Conservation (phyloP, 1,140 invertebrate genomes). For the Globodera ellingtonae region DNA sequence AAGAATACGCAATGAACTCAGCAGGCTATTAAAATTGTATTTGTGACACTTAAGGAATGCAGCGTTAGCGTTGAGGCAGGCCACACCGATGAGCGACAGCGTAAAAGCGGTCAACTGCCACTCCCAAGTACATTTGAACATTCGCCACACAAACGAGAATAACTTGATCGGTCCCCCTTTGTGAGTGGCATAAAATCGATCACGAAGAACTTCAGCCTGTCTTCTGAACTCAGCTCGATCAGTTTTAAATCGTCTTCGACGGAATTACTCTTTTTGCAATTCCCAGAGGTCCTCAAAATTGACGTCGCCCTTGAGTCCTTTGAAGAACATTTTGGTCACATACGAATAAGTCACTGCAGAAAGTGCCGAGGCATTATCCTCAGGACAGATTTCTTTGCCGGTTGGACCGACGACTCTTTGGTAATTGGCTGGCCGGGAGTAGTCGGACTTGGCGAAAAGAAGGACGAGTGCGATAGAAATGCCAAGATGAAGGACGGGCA, state of each 20-base stretch:
- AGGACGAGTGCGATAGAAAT: neutral
- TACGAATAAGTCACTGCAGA: slow-evolving; percentile 30
- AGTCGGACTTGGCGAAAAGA: neutral
- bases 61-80: slow-evolving; percentile 16
- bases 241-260: neutral
- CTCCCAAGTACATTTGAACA: slow-evolving; percentile 26
- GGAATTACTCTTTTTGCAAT: slow-evolving; percentile 14
- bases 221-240: slow-evolving; percentile 9
- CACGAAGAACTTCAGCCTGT: slow-evolving; percentile 15
- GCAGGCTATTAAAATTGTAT: no score
- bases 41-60: slow-evolving; percentile 16
- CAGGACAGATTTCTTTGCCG: slow-evolving; percentile 16
- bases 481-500: neutral
- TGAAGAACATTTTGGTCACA: slow-evolving; percentile 27
- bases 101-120: neutral
- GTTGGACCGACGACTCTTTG: slow-evolving; percentile 4
- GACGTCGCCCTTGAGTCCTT: slow-evolving; percentile 16
- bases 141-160: slow-evolving; percentile 9
- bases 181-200: slow-evolving; percentile 1
- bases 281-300: slow-evolving; percentile 33
- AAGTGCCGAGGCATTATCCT: slow-evolving; percentile 23
- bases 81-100: slow-evolving; percentile 11
- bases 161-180: slow-evolving; percentile 3
- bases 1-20: no score
- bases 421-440: neutral